Conservation (phyloP, 2,797 vertebrate genomes). For the Cryptoprocta ferox region DNA sequence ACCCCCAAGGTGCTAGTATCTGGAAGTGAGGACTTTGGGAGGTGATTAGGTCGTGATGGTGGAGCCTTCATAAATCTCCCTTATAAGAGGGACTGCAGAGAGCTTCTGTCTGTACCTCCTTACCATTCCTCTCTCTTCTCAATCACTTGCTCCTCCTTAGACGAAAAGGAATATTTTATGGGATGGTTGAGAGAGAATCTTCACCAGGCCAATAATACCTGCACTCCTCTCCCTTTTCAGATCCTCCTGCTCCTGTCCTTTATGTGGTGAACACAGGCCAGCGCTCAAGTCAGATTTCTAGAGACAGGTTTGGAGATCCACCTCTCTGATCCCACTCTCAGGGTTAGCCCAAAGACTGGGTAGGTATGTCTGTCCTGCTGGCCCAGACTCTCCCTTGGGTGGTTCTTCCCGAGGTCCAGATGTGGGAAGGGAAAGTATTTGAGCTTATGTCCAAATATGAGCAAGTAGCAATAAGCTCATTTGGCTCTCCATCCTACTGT, state of each 20-base stretch:
- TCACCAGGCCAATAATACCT: neutral
- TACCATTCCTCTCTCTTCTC: neutral
- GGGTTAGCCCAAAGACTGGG: neutral
- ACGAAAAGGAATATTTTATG: neutral
- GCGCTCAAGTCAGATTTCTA: neutral
- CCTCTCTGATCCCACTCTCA: neutral
- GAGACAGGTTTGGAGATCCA: neutral
- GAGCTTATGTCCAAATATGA: neutral
- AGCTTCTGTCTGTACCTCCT: too few relatives aligned
- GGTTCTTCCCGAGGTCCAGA: neutral
- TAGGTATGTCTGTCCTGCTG: neutral
- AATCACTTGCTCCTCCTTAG: neutral
- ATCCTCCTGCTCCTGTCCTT: neutral
- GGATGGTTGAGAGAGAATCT: neutral
- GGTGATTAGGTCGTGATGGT: neutral
- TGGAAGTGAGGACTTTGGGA: neutral
- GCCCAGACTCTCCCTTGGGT: neutral
- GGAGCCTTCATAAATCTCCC: neutral
- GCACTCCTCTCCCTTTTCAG: neutral
- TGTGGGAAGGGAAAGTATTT: neutral
- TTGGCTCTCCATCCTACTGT: neutral
- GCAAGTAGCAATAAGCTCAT: neutral
- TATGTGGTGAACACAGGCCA: neutral
- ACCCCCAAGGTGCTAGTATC: neutral
- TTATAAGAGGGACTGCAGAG: neutral